Evolutionary conservation across 2,888 invertebrate genomes (phyloP), one percentile per base, ranked within the genome.

Genomic region (Meta bourneti): DNA sequence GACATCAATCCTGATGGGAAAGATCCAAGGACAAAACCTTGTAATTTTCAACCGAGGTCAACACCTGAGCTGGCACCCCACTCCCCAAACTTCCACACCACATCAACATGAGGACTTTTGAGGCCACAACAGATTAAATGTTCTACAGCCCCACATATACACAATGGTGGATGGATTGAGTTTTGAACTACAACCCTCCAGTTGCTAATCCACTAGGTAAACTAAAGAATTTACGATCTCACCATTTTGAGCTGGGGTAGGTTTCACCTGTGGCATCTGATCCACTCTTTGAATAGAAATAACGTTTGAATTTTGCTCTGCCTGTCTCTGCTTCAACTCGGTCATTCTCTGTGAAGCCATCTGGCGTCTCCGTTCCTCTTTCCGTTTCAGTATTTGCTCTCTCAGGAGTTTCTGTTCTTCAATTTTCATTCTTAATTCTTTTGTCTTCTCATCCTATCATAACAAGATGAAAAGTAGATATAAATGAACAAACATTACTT

Each of bases 391-490:
- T 7, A 89, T 72, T 74, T 91, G 77, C n/a, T 88, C 93, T 85
- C 93, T 49, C 2, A 81, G 80, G 13, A 83, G 54, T 34, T 91
- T 93, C 20, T 93, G 93, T 16, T 93, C 84, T 72, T 93, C 93
- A 11, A 93, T 85, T 85, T 93, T 83, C 84, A 54, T 81, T 54
- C 91, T 69, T 0, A 93, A 51, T 70, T 91, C 90, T 72, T 84
- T 90, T 5, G 93, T 93, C 78, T 91, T 78, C 70, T 93, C 93
- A 88, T 90, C 93, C 93, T 93, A 49, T 34, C n/a, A 80, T 11
- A 51, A 80, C 2, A 82, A 16, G 0, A 9, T 69, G n/a, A n/a
- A 72, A 54, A 61, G 20, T 34, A 6, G 13, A 75, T 6, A 9
- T 71, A n/a, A 51, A 13, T 7, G 11, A 13, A 78, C 4, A 4